A percentile compares a stretch with the other conserved stretches of the same genome.
Evolutionary conservation across 2,888 invertebrate species (phyloP).

Genomic region (Drosophila phalerata): DNA sequence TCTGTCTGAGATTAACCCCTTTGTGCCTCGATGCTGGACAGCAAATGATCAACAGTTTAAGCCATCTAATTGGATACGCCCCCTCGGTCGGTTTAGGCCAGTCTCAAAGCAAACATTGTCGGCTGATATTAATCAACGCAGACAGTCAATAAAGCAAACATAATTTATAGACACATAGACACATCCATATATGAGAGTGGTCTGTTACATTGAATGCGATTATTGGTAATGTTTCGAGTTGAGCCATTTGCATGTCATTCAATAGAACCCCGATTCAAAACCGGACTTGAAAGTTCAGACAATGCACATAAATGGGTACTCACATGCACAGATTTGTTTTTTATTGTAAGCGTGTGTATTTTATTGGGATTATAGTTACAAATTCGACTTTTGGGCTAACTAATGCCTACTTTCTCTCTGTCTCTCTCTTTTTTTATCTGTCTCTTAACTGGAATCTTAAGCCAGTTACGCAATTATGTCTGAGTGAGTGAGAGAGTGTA

Average conservation of each 20-base stretch:
- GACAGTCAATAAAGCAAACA: conserved; percentile 38
- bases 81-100: conserved; percentile 28
- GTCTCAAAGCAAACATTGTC: conserved; percentile 24
- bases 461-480: conserved; percentile 57
- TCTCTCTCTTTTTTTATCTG: conserved; percentile 37
- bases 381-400: conserved; percentile 12
- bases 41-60: conserved; percentile 43
- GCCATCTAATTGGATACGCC: conserved; percentile 61
- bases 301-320: conserved; percentile 3
- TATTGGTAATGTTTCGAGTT: conserved; percentile 16
- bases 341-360: background rate
- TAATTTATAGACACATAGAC: conserved; percentile 31
- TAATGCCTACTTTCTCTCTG: conserved; percentile 39
- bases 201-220: conserved; percentile 14
- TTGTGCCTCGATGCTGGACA: conserved; percentile 4
- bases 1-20: background rate
- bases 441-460: conserved; percentile 54
- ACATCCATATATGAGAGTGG: conserved; percentile 6
- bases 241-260: conserved; percentile 25
- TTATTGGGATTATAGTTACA: conserved; percentile 12
- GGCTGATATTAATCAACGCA: conserved; percentile 38
- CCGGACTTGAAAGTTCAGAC: conserved; percentile 26
- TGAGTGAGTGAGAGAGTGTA: conserved; percentile 6
- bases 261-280: conserved; percentile 35
- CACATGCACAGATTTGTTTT: background rate